These are phyloP conservation scores for Eupeodes luniger DNA, from an alignment of 2,888 invertebrate genomes.

Conservation along the genomic window DNA sequence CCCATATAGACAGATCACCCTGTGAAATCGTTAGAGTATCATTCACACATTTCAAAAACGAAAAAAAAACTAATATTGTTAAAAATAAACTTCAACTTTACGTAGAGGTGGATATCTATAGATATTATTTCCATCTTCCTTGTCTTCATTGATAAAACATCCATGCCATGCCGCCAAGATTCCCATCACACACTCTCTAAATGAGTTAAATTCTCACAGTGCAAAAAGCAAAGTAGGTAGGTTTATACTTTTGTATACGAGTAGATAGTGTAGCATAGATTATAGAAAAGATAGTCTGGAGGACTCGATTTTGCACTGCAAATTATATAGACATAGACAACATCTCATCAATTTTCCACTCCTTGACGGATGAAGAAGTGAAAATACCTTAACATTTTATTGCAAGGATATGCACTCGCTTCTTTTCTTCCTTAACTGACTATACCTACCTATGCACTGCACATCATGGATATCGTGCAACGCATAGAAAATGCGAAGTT, in stretches of 20 bases:
- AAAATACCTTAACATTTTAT: constrained; percentile 35
- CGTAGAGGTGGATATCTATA: neutral
- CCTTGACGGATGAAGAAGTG: constrained; percentile 18
- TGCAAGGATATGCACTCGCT: neutral
- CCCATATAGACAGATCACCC: constrained; percentile 25
- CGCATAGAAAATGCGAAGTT: constrained; percentile 4
- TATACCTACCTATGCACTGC: too few relatives aligned
- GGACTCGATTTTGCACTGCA: constrained; percentile 41
- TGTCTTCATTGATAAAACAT: constrained; percentile 23
- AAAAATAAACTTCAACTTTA: constrained; percentile 18
- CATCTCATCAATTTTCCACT: constrained; percentile 63
- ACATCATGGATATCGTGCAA: neutral
- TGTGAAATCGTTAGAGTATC: constrained; percentile 59
- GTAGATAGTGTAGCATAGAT: constrained; percentile 6
- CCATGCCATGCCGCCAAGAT: constrained; percentile 34
- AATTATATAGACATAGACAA: constrained; percentile 34
- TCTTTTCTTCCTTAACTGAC: neutral
- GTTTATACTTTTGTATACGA: neutral
- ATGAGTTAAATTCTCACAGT: constrained; percentile 52
- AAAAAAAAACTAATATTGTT: neutral
- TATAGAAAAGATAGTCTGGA: constrained; percentile 26
- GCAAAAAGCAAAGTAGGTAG: constrained; percentile 13
- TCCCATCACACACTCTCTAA: constrained; percentile 67
- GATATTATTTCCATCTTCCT: neutral
- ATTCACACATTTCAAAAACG: constrained; percentile 60